Percentiles rank a stretch among this genome's conserved stretches.
phyloP scores from a whole-genome alignment of 2,797 vertebrate species.

The Characodon lateralis region DNA sequence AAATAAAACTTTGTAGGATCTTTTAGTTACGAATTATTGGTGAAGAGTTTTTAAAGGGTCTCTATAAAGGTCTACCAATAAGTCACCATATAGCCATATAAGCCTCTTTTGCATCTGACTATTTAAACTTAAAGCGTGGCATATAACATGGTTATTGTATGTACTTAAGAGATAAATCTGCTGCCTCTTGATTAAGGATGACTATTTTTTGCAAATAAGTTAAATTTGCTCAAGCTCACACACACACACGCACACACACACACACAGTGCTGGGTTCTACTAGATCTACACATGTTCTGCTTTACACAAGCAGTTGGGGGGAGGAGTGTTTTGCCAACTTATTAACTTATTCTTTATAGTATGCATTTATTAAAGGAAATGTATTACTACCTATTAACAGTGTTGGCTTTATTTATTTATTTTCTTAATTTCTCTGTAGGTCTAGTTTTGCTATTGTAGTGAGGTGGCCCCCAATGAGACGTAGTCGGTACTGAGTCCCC shows the following conservation, averaged over 20 bases:
- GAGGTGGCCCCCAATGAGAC: conserved; percentile 39
- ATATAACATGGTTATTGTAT: background rate
- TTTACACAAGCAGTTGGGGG: conserved; percentile 5
- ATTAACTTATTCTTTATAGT: background rate
- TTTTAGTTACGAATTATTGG: background rate
- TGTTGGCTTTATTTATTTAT: background rate
- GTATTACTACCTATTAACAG: background rate
- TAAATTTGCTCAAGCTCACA: background rate
- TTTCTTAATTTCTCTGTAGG: conserved; percentile 1
- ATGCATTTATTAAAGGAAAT: background rate
- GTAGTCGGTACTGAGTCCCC: conserved; percentile 25
- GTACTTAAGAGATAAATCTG: background rate
- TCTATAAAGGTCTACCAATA: background rate
- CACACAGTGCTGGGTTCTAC: background rate
- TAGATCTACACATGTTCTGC: conserved; percentile 7
- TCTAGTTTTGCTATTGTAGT: conserved; percentile 12
- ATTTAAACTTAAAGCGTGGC: background rate
- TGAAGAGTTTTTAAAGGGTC: background rate
- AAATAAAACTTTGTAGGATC: background rate
- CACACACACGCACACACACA: too few species aligned
- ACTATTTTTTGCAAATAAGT: background rate
- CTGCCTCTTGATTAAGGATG: background rate
- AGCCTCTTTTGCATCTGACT: background rate
- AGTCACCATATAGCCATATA: background rate
- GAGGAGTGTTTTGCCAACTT: conserved; percentile 4